These are phyloP conservation scores for Caenorhabditis sp. DNA, from an alignment of 2,888 invertebrate genomes.

Conservation along the genomic window DNA sequence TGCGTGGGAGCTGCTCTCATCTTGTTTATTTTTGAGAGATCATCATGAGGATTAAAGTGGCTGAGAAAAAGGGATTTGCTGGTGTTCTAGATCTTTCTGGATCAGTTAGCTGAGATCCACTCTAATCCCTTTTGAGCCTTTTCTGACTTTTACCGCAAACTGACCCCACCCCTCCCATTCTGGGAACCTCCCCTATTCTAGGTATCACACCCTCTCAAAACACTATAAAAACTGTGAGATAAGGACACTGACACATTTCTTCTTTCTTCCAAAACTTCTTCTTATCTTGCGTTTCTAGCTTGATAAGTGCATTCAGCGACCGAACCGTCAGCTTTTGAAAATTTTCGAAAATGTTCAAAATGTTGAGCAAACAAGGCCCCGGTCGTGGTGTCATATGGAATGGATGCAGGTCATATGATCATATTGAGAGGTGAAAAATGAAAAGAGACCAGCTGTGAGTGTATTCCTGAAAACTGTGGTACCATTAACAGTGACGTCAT, in stretches of 20 bases:
- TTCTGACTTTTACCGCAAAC: neutral
- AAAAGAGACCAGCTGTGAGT: too few relatives aligned
- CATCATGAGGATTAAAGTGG: neutral
- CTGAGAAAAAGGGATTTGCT: neutral
- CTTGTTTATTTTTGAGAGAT: neutral
- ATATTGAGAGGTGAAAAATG: too few relatives aligned
- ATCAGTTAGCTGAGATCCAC: neutral
- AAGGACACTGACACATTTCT: conserved; percentile 1
- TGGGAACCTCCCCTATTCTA: neutral
- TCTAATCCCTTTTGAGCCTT: neutral
- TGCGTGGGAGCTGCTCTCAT: conserved; percentile 2
- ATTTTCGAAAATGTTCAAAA: conserved; percentile 7
- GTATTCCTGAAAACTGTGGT: too few relatives aligned
- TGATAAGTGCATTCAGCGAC: conserved; percentile 7
- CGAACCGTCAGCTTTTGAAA: neutral
- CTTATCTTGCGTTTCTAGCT: conserved; percentile 3
- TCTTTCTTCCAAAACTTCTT: neutral
- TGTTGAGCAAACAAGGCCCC: neutral
- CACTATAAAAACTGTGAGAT: neutral
- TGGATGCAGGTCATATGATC: neutral
- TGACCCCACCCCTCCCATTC: neutral
- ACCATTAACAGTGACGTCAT: too few relatives aligned
- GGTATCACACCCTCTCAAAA: neutral
- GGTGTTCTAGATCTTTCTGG: neutral
- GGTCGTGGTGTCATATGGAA: neutral